Evolutionary conservation across 1,140 invertebrate species (phyloP), one percentile per base, ranked within the genome.

Genomic region (Sarcophaga bullata): DNA sequence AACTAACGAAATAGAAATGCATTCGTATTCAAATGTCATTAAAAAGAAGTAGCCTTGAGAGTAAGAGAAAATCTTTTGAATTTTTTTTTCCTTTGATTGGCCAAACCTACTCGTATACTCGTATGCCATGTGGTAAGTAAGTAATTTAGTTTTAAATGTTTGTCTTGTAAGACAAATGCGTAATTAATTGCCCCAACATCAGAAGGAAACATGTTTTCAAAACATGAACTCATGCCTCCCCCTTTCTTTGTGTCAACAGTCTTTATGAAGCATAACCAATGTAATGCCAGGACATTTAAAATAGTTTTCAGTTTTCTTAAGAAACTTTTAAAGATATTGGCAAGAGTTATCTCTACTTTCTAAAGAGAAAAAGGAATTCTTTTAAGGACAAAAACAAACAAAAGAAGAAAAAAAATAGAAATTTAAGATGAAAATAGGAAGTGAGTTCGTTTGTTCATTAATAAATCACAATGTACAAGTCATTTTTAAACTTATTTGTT

Each of bases 141-240:
- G 37, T 73, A 47, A 73, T 80, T 68, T 52, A 82, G 76, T 62
- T 80, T 81, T 83, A 81, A 84, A 72, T 88, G 85, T 88, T 88
- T 89, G 86, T 89, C 87, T 88, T 89, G 88, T 89, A 89, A 89
- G 88, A 89, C 88, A 89, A 89, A 89, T 89, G 86, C 86, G 88
- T 89, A 89, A 89, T 89, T 89, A 89, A 89, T 89, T 89, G 87
- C 80, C 72, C 80, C 72, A 83, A 85, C 85, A 86, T 89, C 87
- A 88, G 86, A 89, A 89, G 87, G 86, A 89, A 89, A 85, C 87
- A 87, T 84, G 81, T 58, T 82, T 2, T 84, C 84, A 86, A 87
- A 86, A 87, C 88, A 88, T 88, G 87, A 86, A 85, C 85, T 4
- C 25, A 37, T 37, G 25, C 25, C 25, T n/a, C 25, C 25, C 25